Base-by-base conservation (phyloP, 1,140 invertebrate genomes). In the Drosophila tropicalis region DNA sequence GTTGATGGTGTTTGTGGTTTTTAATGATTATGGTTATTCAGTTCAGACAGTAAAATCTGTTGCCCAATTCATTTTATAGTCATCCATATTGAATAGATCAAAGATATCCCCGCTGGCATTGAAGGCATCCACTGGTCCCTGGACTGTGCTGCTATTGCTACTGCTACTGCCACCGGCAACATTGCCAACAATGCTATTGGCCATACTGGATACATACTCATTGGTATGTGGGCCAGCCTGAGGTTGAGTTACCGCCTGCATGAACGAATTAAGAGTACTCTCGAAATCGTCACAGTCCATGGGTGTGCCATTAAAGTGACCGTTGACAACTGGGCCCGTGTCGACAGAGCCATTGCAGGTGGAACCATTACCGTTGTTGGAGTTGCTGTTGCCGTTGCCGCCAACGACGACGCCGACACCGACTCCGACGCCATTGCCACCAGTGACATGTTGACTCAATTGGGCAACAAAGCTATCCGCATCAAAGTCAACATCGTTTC, bases 211-310 rank as follows among this genome's bases (percentile, higher is more conserved):
- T 7, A 34, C 32, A 41, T 62, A 65, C 15, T 78, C 71, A 1
- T 67, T 51, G 3, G 17, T 75, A 60, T 91, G 89, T 17, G 73
- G 72, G 0, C 75, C 81, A 39, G 67, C 17, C 55, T 80, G 72
- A 5, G 79, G 84, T 44, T 89, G 84, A 5, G 57, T 71, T 3
- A 89, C 84, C 54, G 80, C 84, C 72, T 87, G 83, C 83, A 87
- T 91, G 56, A 92, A 91, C 25, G 83, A 79, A 57, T 86, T 83
- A 12, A 92, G 67, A 15, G 90, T 89, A 76, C 85, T 91, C 64
- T 92, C 91, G 40, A 92, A 92, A 63, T 92, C 91, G 67, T 92
- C 91, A 65, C 91, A 92, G 10, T 92, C 91, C 91, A 92, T 92
- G 13, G 91, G 91, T 3, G 90, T 92, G 54, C 79, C 55, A 47